Conservation (phyloP, 2,888 invertebrate species). For the Cantharis lateralis region DNA sequence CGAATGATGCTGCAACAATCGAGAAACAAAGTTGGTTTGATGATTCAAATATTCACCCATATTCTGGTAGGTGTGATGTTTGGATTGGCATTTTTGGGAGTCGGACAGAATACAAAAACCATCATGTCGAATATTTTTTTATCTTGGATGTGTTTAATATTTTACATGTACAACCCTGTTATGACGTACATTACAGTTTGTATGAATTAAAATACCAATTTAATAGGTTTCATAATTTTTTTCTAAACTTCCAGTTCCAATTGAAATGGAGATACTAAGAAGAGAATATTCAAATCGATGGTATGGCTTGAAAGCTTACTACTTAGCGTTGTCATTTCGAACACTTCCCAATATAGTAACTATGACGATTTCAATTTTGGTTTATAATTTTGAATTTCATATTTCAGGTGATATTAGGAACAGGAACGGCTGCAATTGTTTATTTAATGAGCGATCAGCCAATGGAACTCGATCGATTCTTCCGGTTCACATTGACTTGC, state of each 20-base stretch:
- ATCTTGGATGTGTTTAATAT: constrained; percentile 63
- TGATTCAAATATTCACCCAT: constrained; percentile 64
- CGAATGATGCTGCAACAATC: constrained; percentile 62
- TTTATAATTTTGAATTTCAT: background rate
- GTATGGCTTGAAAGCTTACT: constrained; percentile 69
- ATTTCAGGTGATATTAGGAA: background rate
- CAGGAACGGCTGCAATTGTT: constrained; percentile 49
- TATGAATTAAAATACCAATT: constrained; percentile 53
- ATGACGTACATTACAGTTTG: constrained; percentile 67
- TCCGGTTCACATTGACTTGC: constrained; percentile 63
- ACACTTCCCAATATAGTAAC: constrained; percentile 44
- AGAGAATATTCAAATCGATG: constrained; percentile 70
- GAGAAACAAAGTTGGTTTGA: constrained; percentile 59
- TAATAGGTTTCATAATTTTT: background rate
- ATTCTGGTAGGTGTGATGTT: constrained; percentile 59
- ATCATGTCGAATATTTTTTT: constrained; percentile 66
- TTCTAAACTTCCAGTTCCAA: constrained; percentile 59
- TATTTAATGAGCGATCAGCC: constrained; percentile 71
- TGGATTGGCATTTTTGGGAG: constrained; percentile 62
- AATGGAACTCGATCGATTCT: constrained; percentile 64
- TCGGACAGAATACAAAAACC: constrained; percentile 62
- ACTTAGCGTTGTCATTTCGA: constrained; percentile 61
- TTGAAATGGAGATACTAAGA: constrained; percentile 62
- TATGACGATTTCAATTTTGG: background rate
- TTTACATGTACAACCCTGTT: constrained; percentile 67